A percentile compares a stretch with the other conserved stretches of the same genome.
These are phyloP conservation scores for Tetramorium parvispinum DNA, from an alignment of 1,140 invertebrate species.

Conservation along the genomic window DNA sequence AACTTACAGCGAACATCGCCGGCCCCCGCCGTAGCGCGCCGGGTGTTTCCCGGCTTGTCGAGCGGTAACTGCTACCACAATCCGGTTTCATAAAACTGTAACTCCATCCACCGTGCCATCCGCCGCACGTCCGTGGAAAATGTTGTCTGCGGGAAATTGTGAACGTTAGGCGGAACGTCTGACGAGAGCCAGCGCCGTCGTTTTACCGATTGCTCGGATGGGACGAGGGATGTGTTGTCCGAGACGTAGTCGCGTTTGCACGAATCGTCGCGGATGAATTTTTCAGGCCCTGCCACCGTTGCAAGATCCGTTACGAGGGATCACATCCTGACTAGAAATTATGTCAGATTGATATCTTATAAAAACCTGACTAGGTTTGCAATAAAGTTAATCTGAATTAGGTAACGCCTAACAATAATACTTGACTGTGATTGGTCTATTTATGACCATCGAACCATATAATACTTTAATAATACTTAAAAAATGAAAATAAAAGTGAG, in stretches of 20 bases:
- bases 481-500: no score
- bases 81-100: slow-evolving; percentile 66
- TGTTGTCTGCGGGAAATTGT: slow-evolving; percentile 64
- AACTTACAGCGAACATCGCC: slow-evolving; percentile 38
- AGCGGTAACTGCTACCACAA: slow-evolving; percentile 61
- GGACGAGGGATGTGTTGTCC: slow-evolving; percentile 1
- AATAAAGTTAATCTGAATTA: no score
- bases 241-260: not conserved
- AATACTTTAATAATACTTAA: no score
- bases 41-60: slow-evolving; percentile 52
- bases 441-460: no score
- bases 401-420: no score
- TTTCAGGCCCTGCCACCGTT: slow-evolving; percentile 7
- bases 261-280: slow-evolving; percentile 12
- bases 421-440: no score
- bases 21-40: not conserved
- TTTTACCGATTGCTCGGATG: slow-evolving; percentile 63
- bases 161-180: slow-evolving; percentile 66
- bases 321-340: not conserved
- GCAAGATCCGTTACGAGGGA: slow-evolving; percentile 1
- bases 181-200: not conserved
- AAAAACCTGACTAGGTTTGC: no score
- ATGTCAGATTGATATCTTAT: no score
- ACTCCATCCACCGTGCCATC: slow-evolving; percentile 57
- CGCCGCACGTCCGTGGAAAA: slow-evolving; percentile 61